These are phyloP conservation scores for Tachyglossus aculeatus DNA, from an alignment of 2,797 vertebrate species.

Conservation along the genomic window DNA sequence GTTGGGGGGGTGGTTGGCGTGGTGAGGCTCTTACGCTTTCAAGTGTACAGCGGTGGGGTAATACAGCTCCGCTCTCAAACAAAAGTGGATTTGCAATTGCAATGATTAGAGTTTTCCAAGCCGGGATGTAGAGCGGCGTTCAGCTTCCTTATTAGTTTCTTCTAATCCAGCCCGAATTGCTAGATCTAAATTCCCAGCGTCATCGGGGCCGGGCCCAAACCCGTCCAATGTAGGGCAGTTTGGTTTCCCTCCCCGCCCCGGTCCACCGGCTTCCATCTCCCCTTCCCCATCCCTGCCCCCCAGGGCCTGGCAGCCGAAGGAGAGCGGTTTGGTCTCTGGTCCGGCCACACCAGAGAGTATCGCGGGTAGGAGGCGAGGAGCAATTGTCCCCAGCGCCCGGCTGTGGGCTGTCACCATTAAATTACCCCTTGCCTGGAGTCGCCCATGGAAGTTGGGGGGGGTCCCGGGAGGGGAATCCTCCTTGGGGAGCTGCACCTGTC, in stretches of 20 bases:
- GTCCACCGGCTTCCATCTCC: slow-evolving; percentile 16
- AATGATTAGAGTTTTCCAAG: slow-evolving; percentile 73
- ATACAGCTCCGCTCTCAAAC: slow-evolving; percentile 62
- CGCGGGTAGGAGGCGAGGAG: no score
- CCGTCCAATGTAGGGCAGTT: slow-evolving; percentile 44
- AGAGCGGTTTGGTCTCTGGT: no score
- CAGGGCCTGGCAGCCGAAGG: neutral
- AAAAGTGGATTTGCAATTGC: slow-evolving; percentile 76
- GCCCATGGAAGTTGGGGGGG: no score
- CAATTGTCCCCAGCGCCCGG: no score
- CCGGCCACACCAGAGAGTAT: no score
- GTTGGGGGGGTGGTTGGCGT: slow-evolving; percentile 45
- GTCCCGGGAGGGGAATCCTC: no score
- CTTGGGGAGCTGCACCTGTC: no score
- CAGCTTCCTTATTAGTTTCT: slow-evolving; percentile 74
- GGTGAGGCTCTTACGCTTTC: slow-evolving; percentile 60
- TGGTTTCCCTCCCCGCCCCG: neutral
- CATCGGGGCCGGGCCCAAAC: slow-evolving; percentile 36
- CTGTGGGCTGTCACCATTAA: no score
- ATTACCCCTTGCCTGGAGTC: no score
- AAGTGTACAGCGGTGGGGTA: slow-evolving; percentile 51
- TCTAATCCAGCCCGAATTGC: slow-evolving; percentile 78
- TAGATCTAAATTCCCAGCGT: slow-evolving; percentile 66
- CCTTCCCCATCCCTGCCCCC: neutral
- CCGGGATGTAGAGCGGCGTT: slow-evolving; percentile 77